Evolutionary conservation across 2,888 invertebrate species (phyloP), one percentile per base, ranked within the genome.

Genomic region (Papilio gigon): DNA sequence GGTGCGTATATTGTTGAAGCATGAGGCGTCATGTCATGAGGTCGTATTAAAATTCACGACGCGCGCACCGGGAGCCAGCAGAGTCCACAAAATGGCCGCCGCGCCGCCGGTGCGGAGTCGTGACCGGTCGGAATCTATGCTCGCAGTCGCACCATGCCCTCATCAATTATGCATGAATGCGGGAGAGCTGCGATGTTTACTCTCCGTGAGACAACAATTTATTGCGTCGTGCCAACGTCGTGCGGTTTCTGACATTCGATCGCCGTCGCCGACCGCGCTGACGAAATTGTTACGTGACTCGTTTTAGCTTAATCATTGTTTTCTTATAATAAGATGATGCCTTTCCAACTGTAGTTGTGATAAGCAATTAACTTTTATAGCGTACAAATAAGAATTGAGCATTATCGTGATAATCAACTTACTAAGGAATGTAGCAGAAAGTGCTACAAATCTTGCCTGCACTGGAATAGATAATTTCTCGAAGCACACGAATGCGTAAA

Each of bases 131-230:
- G 91, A 90, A 88, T 90, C 89, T 86, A 88, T 85, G 86, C 82
- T 87, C 84, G 86, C 82, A 86, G 81, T 86, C 84, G 86, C 82
- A 86, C 76, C 83, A 80, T 85, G 86, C 88, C 87, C 89, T 88
- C 90, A 91, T 91, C 90, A 90, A 89, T 91, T 90, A 91, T 91
- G 90, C 89, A 90, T 90, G 90, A 91, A 90, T 90, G 90, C 88
- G 88, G 84, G 84, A 83, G 84, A 90, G 86, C 87, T 87, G 81
- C 88, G 84, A 88, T 90, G 90, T 90, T 90, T 89, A 88, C 90
- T 88, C 87, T 89, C 87, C 86, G 85, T 82, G 87, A 87, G 88
- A 90, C 88, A 86, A 87, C 87, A 86, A 91, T 91, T 91, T 90
- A 90, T 90, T 88, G 85, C 88, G 84, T 86, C 88, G 88, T 90